A percentile compares a stretch with the other conserved stretches of the same genome.
Evolutionary conservation across 2,113 vertebrate species (phyloP).

Genomic region (Ciconia maguari): DNA sequence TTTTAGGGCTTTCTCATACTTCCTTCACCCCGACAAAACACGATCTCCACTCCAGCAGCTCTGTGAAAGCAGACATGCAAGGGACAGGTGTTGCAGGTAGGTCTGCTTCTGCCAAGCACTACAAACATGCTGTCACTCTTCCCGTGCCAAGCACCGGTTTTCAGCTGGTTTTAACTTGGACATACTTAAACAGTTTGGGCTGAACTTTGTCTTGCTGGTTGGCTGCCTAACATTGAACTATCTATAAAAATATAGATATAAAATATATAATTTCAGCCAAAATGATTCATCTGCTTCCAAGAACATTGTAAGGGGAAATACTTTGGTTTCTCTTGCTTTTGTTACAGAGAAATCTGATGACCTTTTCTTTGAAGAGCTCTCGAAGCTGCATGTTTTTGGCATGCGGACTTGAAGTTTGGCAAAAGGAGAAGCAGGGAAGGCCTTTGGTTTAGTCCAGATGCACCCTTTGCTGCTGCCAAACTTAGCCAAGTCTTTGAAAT

Average conservation of each 20-base stretch:
- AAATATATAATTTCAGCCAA: constrained; percentile 54
- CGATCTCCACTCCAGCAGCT: background rate
- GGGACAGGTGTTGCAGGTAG: background rate
- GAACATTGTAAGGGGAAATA: constrained; percentile 38
- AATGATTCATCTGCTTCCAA: constrained; percentile 47
- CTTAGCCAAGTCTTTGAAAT: constrained; percentile 57
- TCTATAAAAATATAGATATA: constrained; percentile 39
- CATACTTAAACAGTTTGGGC: background rate
- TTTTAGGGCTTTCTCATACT: background rate
- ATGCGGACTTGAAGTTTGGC: constrained; percentile 1
- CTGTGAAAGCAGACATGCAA: background rate
- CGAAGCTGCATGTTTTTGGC: constrained; percentile 33
- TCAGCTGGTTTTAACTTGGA: constrained; percentile 10
- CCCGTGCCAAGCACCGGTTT: background rate
- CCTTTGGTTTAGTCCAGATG: constrained; percentile 49
- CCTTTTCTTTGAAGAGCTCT: constrained; percentile 57
- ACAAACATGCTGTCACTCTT: background rate
- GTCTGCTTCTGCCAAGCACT: accelerated
- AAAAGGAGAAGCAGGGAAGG: constrained; percentile 39
- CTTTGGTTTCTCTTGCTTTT: constrained; percentile 50
- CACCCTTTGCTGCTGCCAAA: background rate
- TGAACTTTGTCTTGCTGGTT: background rate
- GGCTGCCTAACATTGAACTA: background rate
- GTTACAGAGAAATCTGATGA: constrained; percentile 57
- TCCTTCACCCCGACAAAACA: background rate